Evolutionary conservation across 1,140 invertebrate genomes (phyloP).

Genomic region (Temnothorax nylanderi): DNA sequence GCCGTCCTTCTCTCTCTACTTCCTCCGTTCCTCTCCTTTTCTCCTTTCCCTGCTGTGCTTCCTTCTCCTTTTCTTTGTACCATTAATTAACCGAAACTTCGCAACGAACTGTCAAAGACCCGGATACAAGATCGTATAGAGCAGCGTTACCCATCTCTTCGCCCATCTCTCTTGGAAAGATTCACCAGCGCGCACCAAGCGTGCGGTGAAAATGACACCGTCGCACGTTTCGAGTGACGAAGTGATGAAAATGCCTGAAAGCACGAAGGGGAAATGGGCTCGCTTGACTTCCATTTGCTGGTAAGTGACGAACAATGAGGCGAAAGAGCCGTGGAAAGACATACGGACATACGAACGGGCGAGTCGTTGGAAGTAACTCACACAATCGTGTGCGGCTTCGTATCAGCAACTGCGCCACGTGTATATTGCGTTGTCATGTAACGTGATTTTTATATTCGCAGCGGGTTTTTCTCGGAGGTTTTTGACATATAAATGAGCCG

Average conservation of each 20-base stretch:
- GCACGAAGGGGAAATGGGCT: slow-evolving; percentile 9
- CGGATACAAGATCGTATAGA: neutral
- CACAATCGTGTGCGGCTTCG: neutral
- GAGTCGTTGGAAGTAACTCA: neutral
- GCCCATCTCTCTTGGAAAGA: neutral
- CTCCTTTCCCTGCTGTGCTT: neutral
- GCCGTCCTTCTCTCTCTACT: neutral
- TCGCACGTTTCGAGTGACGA: slow-evolving; percentile 17
- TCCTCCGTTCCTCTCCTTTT: neutral
- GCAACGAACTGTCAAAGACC: neutral
- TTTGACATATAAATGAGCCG: neutral
- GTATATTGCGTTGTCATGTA: slow-evolving; percentile 1
- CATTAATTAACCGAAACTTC: slow-evolving; percentile 53
- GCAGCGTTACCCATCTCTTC: too few relatives aligned
- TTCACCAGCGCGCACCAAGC: neutral
- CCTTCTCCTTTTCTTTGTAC: neutral
- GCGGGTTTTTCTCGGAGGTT: neutral
- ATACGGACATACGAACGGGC: neutral
- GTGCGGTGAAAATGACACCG: slow-evolving; percentile 10
- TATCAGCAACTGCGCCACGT: neutral
- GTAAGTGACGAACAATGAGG: slow-evolving; percentile 4
- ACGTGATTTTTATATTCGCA: neutral
- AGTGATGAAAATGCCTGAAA: slow-evolving; percentile 17
- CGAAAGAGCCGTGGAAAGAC: neutral
- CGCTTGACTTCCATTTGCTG: slow-evolving; percentile 29